Conservation (phyloP, 2,113 vertebrate species). For the Brevimyrus niger region DNA sequence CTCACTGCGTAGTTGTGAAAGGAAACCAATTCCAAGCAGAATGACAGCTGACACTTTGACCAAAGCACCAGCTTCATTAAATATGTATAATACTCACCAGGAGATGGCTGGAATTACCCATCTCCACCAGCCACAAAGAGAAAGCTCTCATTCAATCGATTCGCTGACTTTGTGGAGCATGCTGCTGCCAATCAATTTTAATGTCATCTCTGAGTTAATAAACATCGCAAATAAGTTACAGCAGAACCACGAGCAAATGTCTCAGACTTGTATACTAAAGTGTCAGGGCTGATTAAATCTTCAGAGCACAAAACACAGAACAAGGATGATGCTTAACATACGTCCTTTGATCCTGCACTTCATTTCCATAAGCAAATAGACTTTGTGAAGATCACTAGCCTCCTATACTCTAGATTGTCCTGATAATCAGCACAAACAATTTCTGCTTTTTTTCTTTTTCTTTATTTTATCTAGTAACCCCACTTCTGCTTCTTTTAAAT, state of each 20-base stretch:
- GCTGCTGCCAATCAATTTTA: neutral
- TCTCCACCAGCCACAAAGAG: neutral
- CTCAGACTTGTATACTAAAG: neutral
- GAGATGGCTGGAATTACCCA: neutral
- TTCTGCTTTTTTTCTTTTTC: neutral
- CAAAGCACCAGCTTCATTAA: neutral
- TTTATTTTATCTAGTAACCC: neutral
- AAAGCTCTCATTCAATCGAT: neutral
- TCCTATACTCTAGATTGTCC: neutral
- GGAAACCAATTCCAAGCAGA: neutral
- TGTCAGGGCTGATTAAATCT: neutral
- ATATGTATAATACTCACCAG: neutral
- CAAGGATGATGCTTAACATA: neutral
- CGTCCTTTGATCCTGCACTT: neutral
- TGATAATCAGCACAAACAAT: neutral
- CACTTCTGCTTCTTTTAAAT: neutral
- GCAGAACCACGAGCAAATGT: neutral
- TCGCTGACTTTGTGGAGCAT: neutral
- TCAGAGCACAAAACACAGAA: neutral
- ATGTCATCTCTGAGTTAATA: neutral
- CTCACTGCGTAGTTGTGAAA: neutral
- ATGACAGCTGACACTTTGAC: neutral
- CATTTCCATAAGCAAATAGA: neutral
- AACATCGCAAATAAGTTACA: neutral
- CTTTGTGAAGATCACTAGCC: neutral